Evolutionary conservation across 2,797 vertebrate genomes (phyloP), one percentile per base, ranked within the genome.

Genomic region (Enteromius afrohamiltoni): DNA sequence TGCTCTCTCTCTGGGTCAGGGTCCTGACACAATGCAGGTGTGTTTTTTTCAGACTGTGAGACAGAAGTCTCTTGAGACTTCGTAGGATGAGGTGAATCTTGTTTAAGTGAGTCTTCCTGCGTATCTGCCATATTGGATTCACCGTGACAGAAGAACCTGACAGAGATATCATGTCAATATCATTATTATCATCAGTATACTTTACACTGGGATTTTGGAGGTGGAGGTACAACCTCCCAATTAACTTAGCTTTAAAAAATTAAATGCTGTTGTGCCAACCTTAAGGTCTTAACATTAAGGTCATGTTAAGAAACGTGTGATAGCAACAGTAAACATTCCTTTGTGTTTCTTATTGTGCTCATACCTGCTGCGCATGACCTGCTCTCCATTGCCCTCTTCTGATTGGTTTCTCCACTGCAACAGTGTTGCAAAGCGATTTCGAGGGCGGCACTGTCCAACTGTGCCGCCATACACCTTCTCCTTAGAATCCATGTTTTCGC

Each of bases 331-430:
- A 31, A 21, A 69, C 31, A 70, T 37, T 51, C n/a, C n/a, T 37
- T 17, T n/a, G 51, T 2, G 9, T 67, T 49, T 23, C 64, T 13
- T 58, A 67, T 68, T 10, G 58, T 69, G 65, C 64, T 78, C 47
- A 88, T 89, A 98, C 98, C 98, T 97, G 96, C 98, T 99, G 92
- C 89, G 92, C 23, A 94, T 97, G 83, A 91, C 94, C 60, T 93
- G 92, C 4, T 94, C 87, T 70, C 93, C 90, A 21, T 89, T 91
- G 14, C 87, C 90, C 0, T 91, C 91, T 65, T 93, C 91, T 82
- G 85, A 70, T 47, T 94, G 91, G 86, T 96, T 97, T 88, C 95
- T 96, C 87, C 91, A 95, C 90, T 95, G 96, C 84, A 98, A 92
- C 88, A 97, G 85, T 0, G 94, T 95, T 81, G 96, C 95, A 65